Conservation (phyloP, 2,797 vertebrate species). For the Nasua narica region DNA sequence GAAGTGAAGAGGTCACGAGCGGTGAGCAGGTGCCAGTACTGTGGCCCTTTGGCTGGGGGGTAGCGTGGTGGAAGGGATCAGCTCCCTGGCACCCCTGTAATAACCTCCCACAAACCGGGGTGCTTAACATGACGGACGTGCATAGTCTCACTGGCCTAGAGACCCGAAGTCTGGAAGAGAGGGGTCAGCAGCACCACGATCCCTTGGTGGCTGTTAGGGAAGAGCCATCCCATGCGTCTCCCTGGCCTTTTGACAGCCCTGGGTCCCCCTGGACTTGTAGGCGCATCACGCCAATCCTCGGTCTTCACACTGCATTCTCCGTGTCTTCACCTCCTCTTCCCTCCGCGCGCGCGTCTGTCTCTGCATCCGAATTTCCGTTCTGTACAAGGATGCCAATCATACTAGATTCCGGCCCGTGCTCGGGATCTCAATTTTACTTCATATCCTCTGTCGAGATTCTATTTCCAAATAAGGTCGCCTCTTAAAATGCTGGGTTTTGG, state of each 20-base stretch:
- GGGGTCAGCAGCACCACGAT: rapidly evolving
- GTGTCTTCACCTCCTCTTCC: not conserved
- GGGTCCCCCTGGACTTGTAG: not conserved
- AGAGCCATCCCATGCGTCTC: not conserved
- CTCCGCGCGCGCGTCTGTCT: not conserved
- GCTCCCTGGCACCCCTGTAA: not conserved
- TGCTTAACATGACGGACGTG: not conserved
- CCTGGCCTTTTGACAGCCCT: not conserved
- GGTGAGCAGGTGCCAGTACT: rapidly evolving
- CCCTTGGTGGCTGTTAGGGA: not conserved
- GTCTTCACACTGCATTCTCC: not conserved
- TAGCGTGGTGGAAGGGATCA: too few relatives aligned
- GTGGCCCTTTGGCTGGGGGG: rapidly evolving
- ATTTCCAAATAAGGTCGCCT: not conserved
- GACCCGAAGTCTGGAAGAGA: not conserved
- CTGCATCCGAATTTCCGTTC: not conserved
- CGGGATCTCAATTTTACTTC: not conserved
- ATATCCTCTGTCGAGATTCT: not conserved
- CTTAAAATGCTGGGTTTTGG: not conserved
- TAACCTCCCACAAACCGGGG: rapidly evolving
- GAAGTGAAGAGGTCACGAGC: not conserved
- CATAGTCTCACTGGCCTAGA: not conserved
- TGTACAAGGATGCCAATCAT: not conserved
- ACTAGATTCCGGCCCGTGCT: not conserved
- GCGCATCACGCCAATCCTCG: rapidly evolving